Conservation (phyloP, 2,888 invertebrate genomes). For the Cinara cedri region DNA sequence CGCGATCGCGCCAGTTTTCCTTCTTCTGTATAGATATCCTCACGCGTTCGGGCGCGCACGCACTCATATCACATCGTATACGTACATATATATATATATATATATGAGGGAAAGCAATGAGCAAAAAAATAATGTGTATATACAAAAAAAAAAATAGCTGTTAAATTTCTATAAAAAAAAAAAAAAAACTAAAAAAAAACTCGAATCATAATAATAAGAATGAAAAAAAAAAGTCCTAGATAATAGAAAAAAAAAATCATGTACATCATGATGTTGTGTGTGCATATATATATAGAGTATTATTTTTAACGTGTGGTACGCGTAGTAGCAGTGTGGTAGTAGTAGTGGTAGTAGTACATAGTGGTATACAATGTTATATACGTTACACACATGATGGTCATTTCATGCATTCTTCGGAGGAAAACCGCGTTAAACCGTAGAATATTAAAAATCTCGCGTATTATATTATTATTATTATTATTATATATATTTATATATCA, state of each 20-base stretch:
- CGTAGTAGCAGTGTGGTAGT: too few species aligned
- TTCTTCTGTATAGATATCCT: slow-evolving; percentile 44
- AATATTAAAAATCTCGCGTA: slow-evolving; percentile 54
- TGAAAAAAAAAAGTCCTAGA: slow-evolving; percentile 38
- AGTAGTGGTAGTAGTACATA: too few species aligned
- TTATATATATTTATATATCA: neutral
- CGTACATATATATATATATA: too few species aligned
- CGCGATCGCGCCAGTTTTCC: slow-evolving; percentile 40
- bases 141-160: slow-evolving; percentile 39
- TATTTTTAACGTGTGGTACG: slow-evolving; percentile 28
- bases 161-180: slow-evolving; percentile 42
- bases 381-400: slow-evolving; percentile 47
- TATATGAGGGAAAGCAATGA: slow-evolving; percentile 36
- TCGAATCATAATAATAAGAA: slow-evolving; percentile 50
- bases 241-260: slow-evolving; percentile 50
- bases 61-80: neutral
- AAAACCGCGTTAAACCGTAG: slow-evolving; percentile 55
- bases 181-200: slow-evolving; percentile 42
- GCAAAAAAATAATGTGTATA: slow-evolving; percentile 33
- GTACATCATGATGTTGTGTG: slow-evolving; percentile 20
- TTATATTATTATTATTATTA: too few species aligned
- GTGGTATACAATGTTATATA: slow-evolving; percentile 15
- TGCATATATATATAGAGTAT: neutral
- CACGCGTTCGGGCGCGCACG: slow-evolving; percentile 37
- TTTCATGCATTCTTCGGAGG: slow-evolving; percentile 49